A percentile compares a stretch with the other conserved stretches of the same genome.
phyloP scores from a whole-genome alignment of 2,888 invertebrate species.

The Polydesmus complanatus region DNA sequence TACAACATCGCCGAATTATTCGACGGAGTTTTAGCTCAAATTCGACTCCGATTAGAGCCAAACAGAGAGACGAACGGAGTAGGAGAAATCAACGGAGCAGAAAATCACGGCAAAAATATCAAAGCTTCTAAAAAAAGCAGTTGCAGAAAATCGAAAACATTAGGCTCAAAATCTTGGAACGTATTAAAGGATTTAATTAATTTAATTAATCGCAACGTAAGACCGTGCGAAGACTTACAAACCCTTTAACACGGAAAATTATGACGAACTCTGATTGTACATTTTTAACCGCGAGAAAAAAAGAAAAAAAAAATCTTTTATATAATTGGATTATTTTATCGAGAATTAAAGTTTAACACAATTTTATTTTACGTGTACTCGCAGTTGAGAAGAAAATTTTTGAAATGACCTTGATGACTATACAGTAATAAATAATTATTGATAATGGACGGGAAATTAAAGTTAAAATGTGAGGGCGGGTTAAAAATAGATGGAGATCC shows the following conservation, averaged over 20 bases:
- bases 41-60: constrained; percentile 18
- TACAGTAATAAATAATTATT: too few species aligned
- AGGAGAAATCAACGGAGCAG: neutral
- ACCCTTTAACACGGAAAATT: constrained; percentile 20
- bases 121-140: neutral
- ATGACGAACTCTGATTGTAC: neutral
- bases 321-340: too few species aligned
- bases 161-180: constrained; percentile 18
- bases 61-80: neutral
- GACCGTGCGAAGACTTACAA: constrained; percentile 32
- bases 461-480: too few species aligned
- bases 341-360: too few species aligned
- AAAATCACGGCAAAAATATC: too few species aligned
- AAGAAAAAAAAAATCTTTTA: too few species aligned
- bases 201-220: constrained; percentile 24
- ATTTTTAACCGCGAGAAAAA: too few species aligned
- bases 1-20: constrained; percentile 34
- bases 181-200: constrained; percentile 21
- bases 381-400: too few species aligned
- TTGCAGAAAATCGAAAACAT: constrained; percentile 20
- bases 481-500: too few species aligned
- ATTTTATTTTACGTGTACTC: too few species aligned
- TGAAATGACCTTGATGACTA: too few species aligned
- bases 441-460: too few species aligned
- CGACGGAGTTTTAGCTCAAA: constrained; percentile 32